phyloP scores from a whole-genome alignment of 2,797 vertebrate genomes.

The Arrhamphus sclerolepis region DNA sequence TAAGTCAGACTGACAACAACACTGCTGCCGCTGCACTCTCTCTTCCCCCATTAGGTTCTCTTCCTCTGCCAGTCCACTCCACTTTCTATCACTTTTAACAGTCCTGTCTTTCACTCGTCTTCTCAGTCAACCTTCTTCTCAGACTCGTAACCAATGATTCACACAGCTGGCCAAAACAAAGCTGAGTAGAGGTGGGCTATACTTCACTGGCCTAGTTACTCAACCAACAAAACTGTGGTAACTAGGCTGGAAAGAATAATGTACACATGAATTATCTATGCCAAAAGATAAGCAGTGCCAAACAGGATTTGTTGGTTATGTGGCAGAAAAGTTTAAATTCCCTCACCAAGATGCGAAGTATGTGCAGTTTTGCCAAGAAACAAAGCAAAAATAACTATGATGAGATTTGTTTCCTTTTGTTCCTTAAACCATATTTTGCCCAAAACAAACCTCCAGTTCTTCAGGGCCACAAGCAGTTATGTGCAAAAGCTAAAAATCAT shows the following conservation, averaged over 20 bases:
- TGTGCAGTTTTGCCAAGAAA: too few relatives aligned
- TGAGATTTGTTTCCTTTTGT: too few relatives aligned
- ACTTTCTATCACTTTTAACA: slow-evolving; percentile 62
- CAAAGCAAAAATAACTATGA: too few relatives aligned
- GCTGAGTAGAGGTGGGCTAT: slow-evolving; percentile 51
- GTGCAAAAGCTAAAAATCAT: too few relatives aligned
- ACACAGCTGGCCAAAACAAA: slow-evolving; percentile 62
- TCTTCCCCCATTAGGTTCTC: slow-evolving; percentile 67
- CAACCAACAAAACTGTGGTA: slow-evolving; percentile 49
- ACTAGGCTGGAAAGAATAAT: slow-evolving; percentile 67
- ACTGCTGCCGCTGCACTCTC: slow-evolving; percentile 57
- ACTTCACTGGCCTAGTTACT: slow-evolving; percentile 61
- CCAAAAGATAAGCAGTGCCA: slow-evolving; percentile 45
- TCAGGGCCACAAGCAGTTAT: too few relatives aligned
- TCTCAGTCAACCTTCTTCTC: slow-evolving; percentile 48
- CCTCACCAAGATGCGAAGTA: slow-evolving; percentile 2
- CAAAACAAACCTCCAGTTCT: too few relatives aligned
- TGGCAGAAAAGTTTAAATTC: slow-evolving; percentile 14
- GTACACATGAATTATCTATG: slow-evolving; percentile 56
- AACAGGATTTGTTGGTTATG: slow-evolving; percentile 35
- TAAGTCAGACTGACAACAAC: slow-evolving; percentile 76
- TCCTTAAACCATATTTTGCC: too few relatives aligned
- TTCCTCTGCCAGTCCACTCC: slow-evolving; percentile 56
- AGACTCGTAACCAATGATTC: slow-evolving; percentile 55
- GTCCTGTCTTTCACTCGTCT: slow-evolving; percentile 70